Evolutionary conservation across 2,797 vertebrate genomes (phyloP).

Genomic region (Mormyrops attenuatus): DNA sequence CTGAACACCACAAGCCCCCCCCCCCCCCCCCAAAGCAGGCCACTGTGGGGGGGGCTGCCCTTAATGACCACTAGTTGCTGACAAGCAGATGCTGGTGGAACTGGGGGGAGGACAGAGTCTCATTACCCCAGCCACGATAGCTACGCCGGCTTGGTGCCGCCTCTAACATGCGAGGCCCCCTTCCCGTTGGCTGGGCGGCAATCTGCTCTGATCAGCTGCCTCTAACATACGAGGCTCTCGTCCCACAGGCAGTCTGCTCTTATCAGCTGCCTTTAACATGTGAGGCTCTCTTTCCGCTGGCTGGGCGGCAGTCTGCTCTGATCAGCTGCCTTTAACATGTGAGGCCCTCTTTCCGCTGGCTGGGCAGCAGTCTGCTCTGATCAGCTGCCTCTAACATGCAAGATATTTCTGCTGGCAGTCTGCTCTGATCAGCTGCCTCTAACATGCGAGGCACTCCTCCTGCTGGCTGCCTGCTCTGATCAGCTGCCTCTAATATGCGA

Average conservation of each 20-base stretch:
- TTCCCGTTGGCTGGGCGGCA: neutral
- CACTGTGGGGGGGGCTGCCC: neutral
- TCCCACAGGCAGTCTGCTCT: neutral
- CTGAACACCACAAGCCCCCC: neutral
- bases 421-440: neutral
- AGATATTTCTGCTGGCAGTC: neutral
- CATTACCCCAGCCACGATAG: neutral
- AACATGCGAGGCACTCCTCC: neutral
- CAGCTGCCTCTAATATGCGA: neutral
- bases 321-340: too few species aligned
- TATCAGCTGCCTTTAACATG: neutral
- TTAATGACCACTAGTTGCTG: slow-evolving; percentile 11
- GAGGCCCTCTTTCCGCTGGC: neutral
- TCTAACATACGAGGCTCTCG: neutral
- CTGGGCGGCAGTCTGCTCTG: neutral
- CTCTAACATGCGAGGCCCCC: neutral
- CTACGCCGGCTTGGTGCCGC: too few species aligned
- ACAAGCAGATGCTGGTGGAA: neutral
- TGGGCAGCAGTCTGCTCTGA: neutral
- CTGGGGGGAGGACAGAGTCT: neutral
- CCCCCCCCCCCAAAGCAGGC: neutral
- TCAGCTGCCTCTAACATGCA: neutral
- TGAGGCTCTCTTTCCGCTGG: neutral
- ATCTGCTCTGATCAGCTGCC: neutral
- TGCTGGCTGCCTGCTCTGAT: neutral